Evolutionary conservation across 2,113 vertebrate species (phyloP).

Genomic region (Dolichallabes microphthalmus): DNA sequence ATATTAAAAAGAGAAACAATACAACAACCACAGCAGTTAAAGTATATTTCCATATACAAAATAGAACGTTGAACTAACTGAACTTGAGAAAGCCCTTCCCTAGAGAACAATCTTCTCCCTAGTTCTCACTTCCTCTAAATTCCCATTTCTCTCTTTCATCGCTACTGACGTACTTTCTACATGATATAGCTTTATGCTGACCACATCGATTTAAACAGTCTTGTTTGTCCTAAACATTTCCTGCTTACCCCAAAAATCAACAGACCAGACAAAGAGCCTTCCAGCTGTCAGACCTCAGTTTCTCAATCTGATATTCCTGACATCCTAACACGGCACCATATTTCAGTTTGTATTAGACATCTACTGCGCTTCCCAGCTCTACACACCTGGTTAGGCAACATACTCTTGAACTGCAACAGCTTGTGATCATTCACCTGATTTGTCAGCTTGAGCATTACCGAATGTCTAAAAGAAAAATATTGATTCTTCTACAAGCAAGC

Average conservation of each 20-base stretch:
- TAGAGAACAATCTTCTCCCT: background rate
- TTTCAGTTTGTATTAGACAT: background rate
- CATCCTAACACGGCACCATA: background rate
- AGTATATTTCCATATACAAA: background rate
- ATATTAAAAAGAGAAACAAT: background rate
- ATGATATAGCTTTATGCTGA: background rate
- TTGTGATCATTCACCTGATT: background rate
- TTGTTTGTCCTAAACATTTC: background rate
- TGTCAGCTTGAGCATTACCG: background rate
- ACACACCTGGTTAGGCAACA: background rate
- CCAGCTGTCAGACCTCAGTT: background rate
- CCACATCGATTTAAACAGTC: background rate
- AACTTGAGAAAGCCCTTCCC: background rate
- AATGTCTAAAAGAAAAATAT: background rate
- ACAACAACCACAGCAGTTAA: background rate
- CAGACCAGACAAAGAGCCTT: background rate
- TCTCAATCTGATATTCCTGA: background rate
- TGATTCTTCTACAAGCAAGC: background rate
- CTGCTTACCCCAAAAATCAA: background rate
- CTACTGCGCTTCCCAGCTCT: background rate
- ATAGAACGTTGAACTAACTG: background rate
- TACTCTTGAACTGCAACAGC: background rate
- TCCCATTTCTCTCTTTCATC: background rate
- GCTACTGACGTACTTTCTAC: background rate
- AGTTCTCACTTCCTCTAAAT: background rate